Evolutionary conservation across 2,113 vertebrate genomes (phyloP).

Genomic region (Otocyon megalotis): DNA sequence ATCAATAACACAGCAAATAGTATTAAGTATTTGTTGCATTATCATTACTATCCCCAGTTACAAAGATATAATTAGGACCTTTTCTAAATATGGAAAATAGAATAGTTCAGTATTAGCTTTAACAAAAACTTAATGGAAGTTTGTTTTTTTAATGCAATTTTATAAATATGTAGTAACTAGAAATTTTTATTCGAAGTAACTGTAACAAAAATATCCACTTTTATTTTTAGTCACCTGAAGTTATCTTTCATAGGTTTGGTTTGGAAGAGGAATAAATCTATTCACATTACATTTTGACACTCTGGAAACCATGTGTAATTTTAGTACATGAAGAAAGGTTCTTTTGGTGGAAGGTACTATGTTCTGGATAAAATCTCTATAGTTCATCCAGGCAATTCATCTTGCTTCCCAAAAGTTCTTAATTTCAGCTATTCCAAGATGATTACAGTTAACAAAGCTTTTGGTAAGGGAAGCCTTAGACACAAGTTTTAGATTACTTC

Average conservation of each 20-base stretch:
- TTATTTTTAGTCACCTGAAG: background rate
- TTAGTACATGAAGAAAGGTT: background rate
- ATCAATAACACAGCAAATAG: background rate
- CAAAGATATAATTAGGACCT: background rate
- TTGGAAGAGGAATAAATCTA: background rate
- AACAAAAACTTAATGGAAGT: background rate
- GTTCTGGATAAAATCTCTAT: background rate
- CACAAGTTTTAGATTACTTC: slow-evolving; percentile 45
- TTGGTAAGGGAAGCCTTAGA: background rate
- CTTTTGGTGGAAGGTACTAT: background rate
- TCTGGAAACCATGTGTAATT: background rate
- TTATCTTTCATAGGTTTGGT: background rate
- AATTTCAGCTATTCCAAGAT: background rate
- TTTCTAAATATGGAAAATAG: background rate
- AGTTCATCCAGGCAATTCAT: background rate
- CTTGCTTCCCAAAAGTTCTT: background rate
- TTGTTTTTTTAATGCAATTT: background rate
- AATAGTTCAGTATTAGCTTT: background rate
- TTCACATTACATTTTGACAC: background rate
- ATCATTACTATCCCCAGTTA: background rate
- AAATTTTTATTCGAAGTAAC: background rate
- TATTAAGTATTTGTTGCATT: background rate
- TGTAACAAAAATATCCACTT: background rate
- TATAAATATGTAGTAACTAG: background rate
- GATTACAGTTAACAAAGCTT: background rate